Percentiles rank a stretch among this genome's conserved stretches.
Conservation (phyloP, 2,888 invertebrate genomes). For the Rhorus exstirpatorius region DNA sequence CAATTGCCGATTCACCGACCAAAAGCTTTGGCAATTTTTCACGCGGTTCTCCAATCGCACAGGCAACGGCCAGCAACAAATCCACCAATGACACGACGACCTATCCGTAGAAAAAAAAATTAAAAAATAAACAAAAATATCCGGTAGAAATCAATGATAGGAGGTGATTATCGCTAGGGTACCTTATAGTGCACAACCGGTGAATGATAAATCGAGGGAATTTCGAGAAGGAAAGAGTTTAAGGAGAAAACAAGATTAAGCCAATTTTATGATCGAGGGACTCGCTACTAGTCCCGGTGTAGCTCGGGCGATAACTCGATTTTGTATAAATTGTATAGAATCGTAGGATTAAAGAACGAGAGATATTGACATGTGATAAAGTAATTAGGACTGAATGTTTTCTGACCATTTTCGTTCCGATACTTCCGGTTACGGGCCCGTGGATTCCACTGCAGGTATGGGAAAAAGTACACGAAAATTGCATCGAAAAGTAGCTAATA, state of each 20-base stretch:
- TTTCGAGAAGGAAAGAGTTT: not conserved
- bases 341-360: not conserved
- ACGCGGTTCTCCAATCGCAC: slow-evolving; percentile 81
- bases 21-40: slow-evolving; percentile 84
- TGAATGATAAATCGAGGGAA: no score
- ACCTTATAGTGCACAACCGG: slow-evolving; percentile 52
- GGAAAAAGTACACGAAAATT: no score
- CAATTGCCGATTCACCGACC: slow-evolving; percentile 80
- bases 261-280: slow-evolving; percentile 11
- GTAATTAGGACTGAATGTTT: not conserved
- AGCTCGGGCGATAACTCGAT: slow-evolving; percentile 23
- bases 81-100: slow-evolving; percentile 69
- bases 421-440: slow-evolving; percentile 8
- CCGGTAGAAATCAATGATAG: no score
- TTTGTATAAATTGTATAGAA: not conserved
- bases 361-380: slow-evolving; percentile 28
- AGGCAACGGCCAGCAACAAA: slow-evolving; percentile 73
- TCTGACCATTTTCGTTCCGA: not conserved
- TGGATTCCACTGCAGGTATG: not conserved
- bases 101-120: slow-evolving; percentile 61
- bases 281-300: slow-evolving; percentile 45
- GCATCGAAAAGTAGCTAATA: no score
- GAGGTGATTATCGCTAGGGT: no score
- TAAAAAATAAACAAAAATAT: not conserved
- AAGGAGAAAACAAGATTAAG: not conserved